Percentiles rank a stretch among this genome's conserved stretches.
Conservation (phyloP, 1,140 invertebrate species). For the Pseudomyrmex dendroicus region DNA sequence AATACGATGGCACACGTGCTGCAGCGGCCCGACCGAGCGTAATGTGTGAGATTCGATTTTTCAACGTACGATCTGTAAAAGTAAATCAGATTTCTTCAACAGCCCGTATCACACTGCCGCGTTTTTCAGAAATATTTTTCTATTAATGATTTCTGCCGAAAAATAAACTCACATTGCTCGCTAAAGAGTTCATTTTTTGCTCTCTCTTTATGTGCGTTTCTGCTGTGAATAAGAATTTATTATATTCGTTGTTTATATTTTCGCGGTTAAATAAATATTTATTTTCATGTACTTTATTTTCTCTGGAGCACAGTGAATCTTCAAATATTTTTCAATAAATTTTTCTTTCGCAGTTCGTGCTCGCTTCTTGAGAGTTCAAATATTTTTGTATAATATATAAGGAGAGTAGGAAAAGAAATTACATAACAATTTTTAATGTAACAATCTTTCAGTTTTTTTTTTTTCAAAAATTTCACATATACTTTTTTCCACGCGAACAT, state of each 20-base stretch:
- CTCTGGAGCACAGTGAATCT: background rate
- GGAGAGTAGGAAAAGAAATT: background rate
- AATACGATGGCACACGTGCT: slow-evolving; percentile 3
- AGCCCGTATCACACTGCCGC: too few species aligned
- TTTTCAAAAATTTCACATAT: background rate
- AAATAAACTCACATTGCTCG: background rate
- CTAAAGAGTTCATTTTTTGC: background rate
- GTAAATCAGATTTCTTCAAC: background rate
- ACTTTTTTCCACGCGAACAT: background rate
- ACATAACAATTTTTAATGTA: background rate
- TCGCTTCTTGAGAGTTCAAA: background rate
- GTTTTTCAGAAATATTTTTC: background rate
- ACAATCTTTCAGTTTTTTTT: background rate
- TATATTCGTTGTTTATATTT: background rate
- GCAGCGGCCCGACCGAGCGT: background rate
- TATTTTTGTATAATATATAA: background rate
- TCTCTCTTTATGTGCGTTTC: background rate
- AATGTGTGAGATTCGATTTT: slow-evolving; percentile 33
- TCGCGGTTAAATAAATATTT: slow-evolving; percentile 12
- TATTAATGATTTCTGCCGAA: background rate
- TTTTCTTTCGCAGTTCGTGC: background rate
- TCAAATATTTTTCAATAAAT: background rate
- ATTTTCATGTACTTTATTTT: slow-evolving; percentile 10
- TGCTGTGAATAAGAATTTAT: slow-evolving; percentile 4
- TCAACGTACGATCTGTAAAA: background rate